Base-by-base conservation (phyloP, 2,113 vertebrate species). In the Raja brachyura region DNA sequence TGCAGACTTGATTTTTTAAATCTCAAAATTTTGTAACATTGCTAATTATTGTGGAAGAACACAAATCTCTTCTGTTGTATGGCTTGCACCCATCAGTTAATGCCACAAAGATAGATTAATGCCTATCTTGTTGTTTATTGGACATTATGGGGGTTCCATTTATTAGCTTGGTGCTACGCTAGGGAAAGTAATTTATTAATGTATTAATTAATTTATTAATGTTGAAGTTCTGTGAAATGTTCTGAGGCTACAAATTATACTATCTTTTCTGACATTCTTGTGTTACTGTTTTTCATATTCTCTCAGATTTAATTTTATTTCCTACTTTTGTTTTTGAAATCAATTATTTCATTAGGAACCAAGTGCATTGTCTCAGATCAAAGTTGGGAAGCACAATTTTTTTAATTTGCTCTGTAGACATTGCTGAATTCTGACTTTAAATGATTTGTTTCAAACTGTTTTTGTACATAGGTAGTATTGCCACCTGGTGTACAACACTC, bases 401-500 rank as follows among this genome's bases (percentile, higher is more conserved):
- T 28, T 94, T 9, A 56, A 16, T 0, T 28, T 54, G 8, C 8
- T 16, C 63, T 74, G 39, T 8, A 81, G 90, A 25, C 54, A 77
- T 77, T 61, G 93, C n/a, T 92, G 66, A 73, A 54, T 88, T 0
- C 33, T 22, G 70, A 39, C 18, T 22, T 2, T 93, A 94, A 94
- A 90, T 93, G 63, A 54, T 78, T 93, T 93, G 31, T 83, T 83
- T 79, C 33, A 54, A 14, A 68, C 54, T 93, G 31, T 54, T 56
- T 31, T 88, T 14, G 16, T 66, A 16, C 94, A 0, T 48, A 97
- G 97, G 96, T 97, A 7, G 94, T 95, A 93, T 94, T 97, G 93
- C 97, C 97, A 93, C 96, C 97, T 93, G 97, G 97, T 93, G 94
- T 96, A 93, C 97, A 98, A 95, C 98, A 98, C 93, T 97, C 95